phyloP scores from a whole-genome alignment of 2,888 invertebrate genomes.

The Plagodis pulveraria region DNA sequence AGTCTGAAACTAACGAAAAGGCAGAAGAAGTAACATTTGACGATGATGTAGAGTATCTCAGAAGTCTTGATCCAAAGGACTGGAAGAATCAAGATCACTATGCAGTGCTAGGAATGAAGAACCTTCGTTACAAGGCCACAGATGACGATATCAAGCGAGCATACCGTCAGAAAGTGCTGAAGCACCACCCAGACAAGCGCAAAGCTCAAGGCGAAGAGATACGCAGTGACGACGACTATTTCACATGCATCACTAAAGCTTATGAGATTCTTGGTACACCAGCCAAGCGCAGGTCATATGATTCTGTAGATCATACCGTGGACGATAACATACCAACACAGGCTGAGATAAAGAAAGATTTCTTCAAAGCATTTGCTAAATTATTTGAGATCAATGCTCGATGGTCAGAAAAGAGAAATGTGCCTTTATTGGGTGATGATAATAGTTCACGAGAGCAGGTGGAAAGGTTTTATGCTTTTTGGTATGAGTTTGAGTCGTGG shows the following conservation, averaged over 20 bases:
- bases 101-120: conserved; percentile 95
- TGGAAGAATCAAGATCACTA: conserved; percentile 99
- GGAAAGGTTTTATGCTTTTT: conserved; percentile 97
- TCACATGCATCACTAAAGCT: conserved; percentile 99
- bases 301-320: conserved; percentile 98
- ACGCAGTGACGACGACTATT: conserved; percentile 97
- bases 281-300: conserved; percentile 94
- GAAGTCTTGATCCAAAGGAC: conserved; percentile 96
- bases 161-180: conserved; percentile 90
- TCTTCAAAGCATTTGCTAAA: conserved; percentile 88
- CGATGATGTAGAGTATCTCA: conserved; percentile 92
- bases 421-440: conserved; percentile 93
- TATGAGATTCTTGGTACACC: conserved; percentile 95
- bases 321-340: conserved; percentile 94
- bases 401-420: conserved; percentile 95
- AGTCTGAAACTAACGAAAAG: conserved; percentile 73
- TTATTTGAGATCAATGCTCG: conserved; percentile 92
- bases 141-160: conserved; percentile 97
- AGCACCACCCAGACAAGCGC: conserved; percentile 99
- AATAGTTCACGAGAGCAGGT: conserved; percentile 93
- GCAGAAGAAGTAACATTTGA: conserved; percentile 78
- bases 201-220: conserved; percentile 95
- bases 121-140: conserved; percentile 92
- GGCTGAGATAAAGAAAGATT: conserved; percentile 90
- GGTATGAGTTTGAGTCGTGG: conserved; percentile 99